Percentiles rank a stretch among this genome's conserved stretches.
Evolutionary conservation across 2,797 vertebrate genomes (phyloP).

Genomic region (Lophotriccus pileatus): DNA sequence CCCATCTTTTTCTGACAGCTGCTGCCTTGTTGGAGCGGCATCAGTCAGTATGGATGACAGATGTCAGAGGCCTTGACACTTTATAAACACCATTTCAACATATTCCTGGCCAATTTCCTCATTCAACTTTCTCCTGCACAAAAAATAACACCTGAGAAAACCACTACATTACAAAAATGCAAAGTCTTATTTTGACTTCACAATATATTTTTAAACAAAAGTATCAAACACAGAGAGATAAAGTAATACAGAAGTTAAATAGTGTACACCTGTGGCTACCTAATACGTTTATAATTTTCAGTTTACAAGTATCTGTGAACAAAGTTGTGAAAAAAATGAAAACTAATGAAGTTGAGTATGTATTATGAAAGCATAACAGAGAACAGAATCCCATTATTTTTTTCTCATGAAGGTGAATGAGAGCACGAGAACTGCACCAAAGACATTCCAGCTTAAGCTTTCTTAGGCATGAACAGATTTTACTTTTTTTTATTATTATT

Average conservation of each 20-base stretch:
- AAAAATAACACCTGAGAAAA: background rate
- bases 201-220: background rate
- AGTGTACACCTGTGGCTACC: background rate
- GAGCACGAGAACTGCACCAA: background rate
- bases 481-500: background rate
- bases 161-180: rapidly evolving
- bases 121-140: background rate
- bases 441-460: background rate
- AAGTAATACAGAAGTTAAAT: background rate
- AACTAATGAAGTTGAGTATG: background rate
- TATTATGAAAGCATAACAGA: background rate
- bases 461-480: background rate
- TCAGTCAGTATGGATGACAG: background rate
- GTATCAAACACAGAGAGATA: background rate
- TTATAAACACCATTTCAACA: background rate
- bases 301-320: background rate
- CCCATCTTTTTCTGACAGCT: background rate
- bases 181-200: background rate
- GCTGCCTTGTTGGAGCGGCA: background rate
- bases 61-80: background rate
- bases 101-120: background rate
- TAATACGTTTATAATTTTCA: background rate
- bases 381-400: background rate
- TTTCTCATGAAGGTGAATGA: background rate
- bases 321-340: background rate